Conservation (phyloP, 2,113 vertebrate genomes). For the Perccottus glenii region DNA sequence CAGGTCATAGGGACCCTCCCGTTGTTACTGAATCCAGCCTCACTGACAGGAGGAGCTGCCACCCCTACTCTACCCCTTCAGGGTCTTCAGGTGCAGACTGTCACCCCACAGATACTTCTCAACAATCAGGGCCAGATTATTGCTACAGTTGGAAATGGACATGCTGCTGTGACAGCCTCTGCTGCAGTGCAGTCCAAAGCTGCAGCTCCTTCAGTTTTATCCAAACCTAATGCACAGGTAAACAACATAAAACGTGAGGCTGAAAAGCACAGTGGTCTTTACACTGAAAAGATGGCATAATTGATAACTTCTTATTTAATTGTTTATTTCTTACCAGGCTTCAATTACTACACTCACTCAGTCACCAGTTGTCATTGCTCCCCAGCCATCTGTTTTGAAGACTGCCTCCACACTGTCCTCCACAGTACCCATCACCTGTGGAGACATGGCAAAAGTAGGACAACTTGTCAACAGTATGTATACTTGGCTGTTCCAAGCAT, state of each 20-base stretch:
- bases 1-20: conserved; percentile 94
- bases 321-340: conserved; percentile 47
- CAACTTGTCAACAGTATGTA: conserved; percentile 93
- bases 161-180: conserved; percentile 77
- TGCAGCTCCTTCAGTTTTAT: conserved; percentile 73
- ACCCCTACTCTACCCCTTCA: conserved; percentile 81
- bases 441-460: conserved; percentile 90
- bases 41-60: conserved; percentile 68
- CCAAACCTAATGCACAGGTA: conserved; percentile 79
- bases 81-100: conserved; percentile 88
- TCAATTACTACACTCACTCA: conserved; percentile 76
- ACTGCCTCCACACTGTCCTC: conserved; percentile 72
- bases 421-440: conserved; percentile 82
- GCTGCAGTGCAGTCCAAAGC: conserved; percentile 82
- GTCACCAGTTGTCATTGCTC: conserved; percentile 84
- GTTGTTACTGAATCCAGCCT: conserved; percentile 86
- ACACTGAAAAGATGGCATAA: neutral
- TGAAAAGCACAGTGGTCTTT: neutral
- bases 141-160: conserved; percentile 85
- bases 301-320: neutral
- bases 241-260: neutral
- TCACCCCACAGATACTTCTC: conserved; percentile 90
- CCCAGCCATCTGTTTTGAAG: conserved; percentile 78
- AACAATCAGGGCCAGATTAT: conserved; percentile 96
- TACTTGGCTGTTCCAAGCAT: conserved; percentile 30